phyloP scores from a whole-genome alignment of 2,888 invertebrate genomes.

The Callimorpha dominula region DNA sequence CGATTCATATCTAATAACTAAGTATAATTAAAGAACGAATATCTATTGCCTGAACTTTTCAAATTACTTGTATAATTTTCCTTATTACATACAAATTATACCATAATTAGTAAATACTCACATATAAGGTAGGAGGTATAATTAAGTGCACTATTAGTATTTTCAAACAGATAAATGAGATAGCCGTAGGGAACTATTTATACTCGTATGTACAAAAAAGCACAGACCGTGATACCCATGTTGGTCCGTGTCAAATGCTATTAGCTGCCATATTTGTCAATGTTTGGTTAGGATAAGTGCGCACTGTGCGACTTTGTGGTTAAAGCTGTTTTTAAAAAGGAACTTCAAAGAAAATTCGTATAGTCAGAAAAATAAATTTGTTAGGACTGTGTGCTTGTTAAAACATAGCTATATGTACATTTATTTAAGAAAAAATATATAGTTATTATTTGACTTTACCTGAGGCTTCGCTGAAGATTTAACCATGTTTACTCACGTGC shows the following conservation, averaged over 20 bases:
- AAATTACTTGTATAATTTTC: not conserved
- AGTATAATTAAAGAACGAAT: not conserved
- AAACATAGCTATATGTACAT: too few relatives aligned
- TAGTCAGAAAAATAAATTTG: too few relatives aligned
- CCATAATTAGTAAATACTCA: slow-evolving; percentile 29
- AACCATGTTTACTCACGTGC: too few relatives aligned
- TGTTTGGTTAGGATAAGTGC: slow-evolving; percentile 15
- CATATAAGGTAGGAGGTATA: slow-evolving; percentile 31
- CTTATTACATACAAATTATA: slow-evolving; percentile 21
- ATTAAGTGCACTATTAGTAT: slow-evolving; percentile 33
- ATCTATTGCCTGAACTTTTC: not conserved
- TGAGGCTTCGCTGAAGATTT: too few relatives aligned
- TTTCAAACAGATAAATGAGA: slow-evolving; percentile 31
- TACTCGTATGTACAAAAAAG: slow-evolving; percentile 32
- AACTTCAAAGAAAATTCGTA: too few relatives aligned
- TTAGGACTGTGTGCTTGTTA: too few relatives aligned
- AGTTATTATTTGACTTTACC: too few relatives aligned
- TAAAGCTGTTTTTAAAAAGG: not conserved
- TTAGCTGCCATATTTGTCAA: slow-evolving; percentile 44
- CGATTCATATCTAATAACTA: too few relatives aligned
- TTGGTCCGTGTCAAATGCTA: slow-evolving; percentile 36
- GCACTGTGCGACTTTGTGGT: slow-evolving; percentile 8
- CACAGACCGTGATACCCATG: slow-evolving; percentile 18
- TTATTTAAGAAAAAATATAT: too few relatives aligned
- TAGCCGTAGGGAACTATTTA: slow-evolving; percentile 24